Evolutionary conservation across 2,113 vertebrate genomes (phyloP).

Genomic region (Atrichornis clamosus): DNA sequence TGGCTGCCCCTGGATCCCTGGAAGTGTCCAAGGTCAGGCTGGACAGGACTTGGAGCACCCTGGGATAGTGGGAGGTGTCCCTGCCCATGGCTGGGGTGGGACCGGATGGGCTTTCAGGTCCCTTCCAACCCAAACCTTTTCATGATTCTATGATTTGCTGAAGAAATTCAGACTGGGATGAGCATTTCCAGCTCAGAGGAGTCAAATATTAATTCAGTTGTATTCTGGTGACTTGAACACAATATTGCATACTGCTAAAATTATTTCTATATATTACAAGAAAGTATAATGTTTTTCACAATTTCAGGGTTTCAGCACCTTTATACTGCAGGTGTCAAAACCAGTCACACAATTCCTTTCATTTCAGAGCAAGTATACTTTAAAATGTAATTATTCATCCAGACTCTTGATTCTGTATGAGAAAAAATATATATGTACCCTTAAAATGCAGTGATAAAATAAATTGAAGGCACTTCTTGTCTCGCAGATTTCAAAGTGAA

Average conservation of each 20-base stretch:
- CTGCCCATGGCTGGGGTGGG: not conserved
- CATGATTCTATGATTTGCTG: not conserved
- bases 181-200: not conserved
- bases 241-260: not conserved
- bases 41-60: rapidly evolving
- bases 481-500: not conserved
- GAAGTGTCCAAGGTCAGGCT: rapidly evolving
- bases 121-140: not conserved
- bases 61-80: not conserved
- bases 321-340: not conserved
- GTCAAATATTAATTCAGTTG: not conserved
- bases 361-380: not conserved
- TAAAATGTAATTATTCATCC: not conserved
- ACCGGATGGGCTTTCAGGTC: rapidly evolving
- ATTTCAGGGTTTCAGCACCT: not conserved
- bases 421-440: not conserved
- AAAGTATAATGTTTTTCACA: not conserved
- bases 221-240: not conserved
- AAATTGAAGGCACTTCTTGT: not conserved
- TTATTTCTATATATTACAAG: not conserved
- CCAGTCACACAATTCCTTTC: not conserved
- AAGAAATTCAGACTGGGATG: not conserved
- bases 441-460: not conserved
- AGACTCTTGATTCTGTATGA: not conserved
- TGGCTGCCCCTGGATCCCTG: not conserved